Evolutionary conservation across 2,888 invertebrate species (phyloP), one percentile per base, ranked within the genome.

Genomic region (Aricia artaxerxes): DNA sequence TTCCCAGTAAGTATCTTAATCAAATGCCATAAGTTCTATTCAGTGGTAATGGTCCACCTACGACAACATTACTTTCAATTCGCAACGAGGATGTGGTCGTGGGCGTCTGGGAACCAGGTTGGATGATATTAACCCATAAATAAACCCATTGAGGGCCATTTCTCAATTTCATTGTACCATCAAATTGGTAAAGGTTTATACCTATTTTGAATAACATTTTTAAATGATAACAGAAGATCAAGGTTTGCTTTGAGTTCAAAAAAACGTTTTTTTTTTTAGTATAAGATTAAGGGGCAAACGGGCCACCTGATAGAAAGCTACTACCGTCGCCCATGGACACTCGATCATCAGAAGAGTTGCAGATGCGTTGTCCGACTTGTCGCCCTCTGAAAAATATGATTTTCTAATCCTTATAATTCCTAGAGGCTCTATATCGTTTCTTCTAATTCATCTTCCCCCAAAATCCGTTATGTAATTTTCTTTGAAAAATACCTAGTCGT

Each of bases 41-140:
- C 69, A 35, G 35, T 35, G 38, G 69, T 38, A 69, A 69, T 69
- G 69, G 49, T 75, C 75, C 75, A 75, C 75, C 75, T 75, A 75
- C 75, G 75, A 11, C 11, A 31, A 1, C 49, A 49, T 44, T 24
- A 44, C 16, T 75, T 75, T 31, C 49, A 44, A 75, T 75, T 75
- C 75, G 75, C 75, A 73, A 73, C n/a, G 44, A 75, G 49, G 75
- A 75, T 75, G 73, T 38, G 11, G 75, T 13, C 4, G 44, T 44
- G 24, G 44, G 75, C 53, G 75, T 49, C 49, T 75, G 49, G 31
- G 75, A 75, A 75, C n/a, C 75, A 31, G 75, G 75, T 73, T 49
- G 24, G 24, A 16, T 31, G 24, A 75, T 24, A 49, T n/a, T 6
- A 16, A 35, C 35, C 69, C 35, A 69, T 38, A 64, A 64, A 64